Evolutionary conservation across 1,140 invertebrate genomes (phyloP).

Genomic region (Pantala flavescens): DNA sequence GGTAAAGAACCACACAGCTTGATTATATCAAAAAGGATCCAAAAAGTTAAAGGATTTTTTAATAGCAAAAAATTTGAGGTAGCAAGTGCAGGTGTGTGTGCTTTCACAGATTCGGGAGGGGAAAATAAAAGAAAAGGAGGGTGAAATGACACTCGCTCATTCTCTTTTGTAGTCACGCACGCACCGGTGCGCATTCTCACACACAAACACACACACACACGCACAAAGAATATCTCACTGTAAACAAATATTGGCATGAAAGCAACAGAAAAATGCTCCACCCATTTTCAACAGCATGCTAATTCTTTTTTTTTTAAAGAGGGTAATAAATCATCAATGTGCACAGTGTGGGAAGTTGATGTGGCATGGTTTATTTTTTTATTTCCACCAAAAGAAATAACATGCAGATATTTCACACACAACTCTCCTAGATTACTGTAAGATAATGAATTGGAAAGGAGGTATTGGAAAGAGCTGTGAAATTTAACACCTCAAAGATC

Average conservation of each 20-base stretch:
- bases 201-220: not conserved
- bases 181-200: too few relatives aligned
- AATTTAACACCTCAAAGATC: too few relatives aligned
- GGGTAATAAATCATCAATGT: too few relatives aligned
- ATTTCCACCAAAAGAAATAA: too few relatives aligned
- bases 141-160: not conserved
- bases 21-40: conserved; percentile 3
- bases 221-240: conserved; percentile 5
- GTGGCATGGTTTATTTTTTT: too few relatives aligned
- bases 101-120: not conserved
- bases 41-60: conserved; percentile 3
- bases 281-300: not conserved
- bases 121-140: not conserved
- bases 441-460: too few relatives aligned
- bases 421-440: too few relatives aligned
- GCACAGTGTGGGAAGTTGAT: too few relatives aligned
- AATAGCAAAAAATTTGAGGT: conserved; percentile 10
- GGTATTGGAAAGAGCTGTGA: too few relatives aligned
- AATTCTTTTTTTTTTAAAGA: not conserved
- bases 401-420: too few relatives aligned
- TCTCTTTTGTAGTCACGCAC: too few relatives aligned
- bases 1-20: not conserved
- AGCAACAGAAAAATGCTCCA: conserved; percentile 1
- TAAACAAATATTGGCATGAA: not conserved
- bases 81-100: conserved; percentile 7